Conservation (phyloP, 2,113 vertebrate species). For the Drymodes brunneopygia region DNA sequence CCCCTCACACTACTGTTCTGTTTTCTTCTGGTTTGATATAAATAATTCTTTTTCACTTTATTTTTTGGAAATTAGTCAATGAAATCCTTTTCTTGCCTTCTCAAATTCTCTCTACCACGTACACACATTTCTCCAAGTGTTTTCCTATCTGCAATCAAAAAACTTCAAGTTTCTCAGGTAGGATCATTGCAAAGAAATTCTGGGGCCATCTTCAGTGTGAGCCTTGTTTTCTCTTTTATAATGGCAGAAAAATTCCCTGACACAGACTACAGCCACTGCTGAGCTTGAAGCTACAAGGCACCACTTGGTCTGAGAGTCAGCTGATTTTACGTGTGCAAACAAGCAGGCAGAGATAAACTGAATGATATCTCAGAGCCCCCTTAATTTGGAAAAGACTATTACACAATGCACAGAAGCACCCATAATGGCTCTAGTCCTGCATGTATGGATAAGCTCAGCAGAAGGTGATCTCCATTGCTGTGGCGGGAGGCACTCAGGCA, state of each 20-base stretch:
- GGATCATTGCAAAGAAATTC: neutral
- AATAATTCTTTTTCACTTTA: neutral
- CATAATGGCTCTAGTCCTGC: neutral
- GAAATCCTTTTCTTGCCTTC: neutral
- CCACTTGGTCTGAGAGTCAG: neutral
- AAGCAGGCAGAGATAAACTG: neutral
- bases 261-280: neutral
- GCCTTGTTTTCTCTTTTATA: neutral
- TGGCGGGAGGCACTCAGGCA: slow-evolving; percentile 7
- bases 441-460: neutral
- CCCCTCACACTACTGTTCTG: neutral
- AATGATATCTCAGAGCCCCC: neutral
- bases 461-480: neutral
- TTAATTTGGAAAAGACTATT: neutral
- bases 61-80: neutral
- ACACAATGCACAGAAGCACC: neutral
- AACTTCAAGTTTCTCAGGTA: neutral
- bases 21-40: neutral
- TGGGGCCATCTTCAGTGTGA: neutral
- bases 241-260: neutral
- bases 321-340: neutral
- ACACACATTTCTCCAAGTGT: neutral
- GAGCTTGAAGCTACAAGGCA: neutral
- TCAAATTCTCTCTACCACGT: neutral
- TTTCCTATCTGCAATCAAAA: neutral